Conservation (phyloP, 1,140 invertebrate species). For the Potamilus streckersoni region DNA sequence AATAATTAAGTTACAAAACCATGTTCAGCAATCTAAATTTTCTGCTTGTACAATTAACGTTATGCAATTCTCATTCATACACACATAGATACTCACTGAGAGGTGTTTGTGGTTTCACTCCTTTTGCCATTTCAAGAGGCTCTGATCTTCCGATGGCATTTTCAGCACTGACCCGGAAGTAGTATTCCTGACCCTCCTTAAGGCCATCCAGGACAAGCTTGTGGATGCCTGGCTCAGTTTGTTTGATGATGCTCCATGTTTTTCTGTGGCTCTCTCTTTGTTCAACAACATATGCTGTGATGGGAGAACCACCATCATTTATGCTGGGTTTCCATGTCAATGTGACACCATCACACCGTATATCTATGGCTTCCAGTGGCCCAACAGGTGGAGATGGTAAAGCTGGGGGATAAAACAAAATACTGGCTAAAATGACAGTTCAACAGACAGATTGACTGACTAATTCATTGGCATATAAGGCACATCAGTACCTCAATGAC, state of each 20-base stretch:
- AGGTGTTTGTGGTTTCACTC: conserved; percentile 85
- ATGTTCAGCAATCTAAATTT: too few relatives aligned
- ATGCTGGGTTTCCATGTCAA: conserved; percentile 76
- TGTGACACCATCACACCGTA: conserved; percentile 67
- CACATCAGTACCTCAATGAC: too few relatives aligned
- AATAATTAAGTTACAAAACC: too few relatives aligned
- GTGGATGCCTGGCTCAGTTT: conserved; percentile 41
- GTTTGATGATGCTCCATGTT: conserved; percentile 45
- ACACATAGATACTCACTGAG: conserved; percentile 55
- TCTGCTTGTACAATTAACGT: too few relatives aligned
- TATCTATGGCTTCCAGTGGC: conserved; percentile 55
- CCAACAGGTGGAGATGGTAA: conserved; percentile 77
- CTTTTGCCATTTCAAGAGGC: conserved; percentile 82
- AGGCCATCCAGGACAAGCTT: conserved; percentile 68
- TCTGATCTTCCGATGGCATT: conserved; percentile 97
- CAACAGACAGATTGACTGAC: too few relatives aligned
- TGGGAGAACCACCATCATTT: conserved; percentile 88
- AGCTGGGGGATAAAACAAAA: conserved; percentile 35
- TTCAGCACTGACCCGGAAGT: conserved; percentile 95
- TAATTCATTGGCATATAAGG: too few relatives aligned
- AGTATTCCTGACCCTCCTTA: conserved; percentile 90
- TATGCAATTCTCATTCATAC: conserved; percentile 1
- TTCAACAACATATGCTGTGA: conserved; percentile 96
- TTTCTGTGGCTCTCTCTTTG: conserved; percentile 73
- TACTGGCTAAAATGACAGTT: background rate